Percentiles rank a stretch among this genome's conserved stretches.
Evolutionary conservation across 2,888 invertebrate species (phyloP).

Genomic region (Hypercompe scribonia): DNA sequence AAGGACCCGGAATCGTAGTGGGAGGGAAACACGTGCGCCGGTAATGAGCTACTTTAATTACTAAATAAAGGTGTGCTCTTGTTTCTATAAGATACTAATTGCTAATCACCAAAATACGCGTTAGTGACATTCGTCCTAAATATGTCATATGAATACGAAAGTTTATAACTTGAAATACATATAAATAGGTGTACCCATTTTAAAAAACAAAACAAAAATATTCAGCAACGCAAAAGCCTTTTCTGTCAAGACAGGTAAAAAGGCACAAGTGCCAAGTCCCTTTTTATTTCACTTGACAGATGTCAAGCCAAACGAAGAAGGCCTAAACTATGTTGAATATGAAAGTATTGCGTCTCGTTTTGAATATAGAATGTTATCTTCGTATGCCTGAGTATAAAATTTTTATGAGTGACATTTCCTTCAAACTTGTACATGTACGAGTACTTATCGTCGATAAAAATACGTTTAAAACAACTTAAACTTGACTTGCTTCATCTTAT

Average conservation of each 20-base stretch:
- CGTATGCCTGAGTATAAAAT: background rate
- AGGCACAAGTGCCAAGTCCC: background rate
- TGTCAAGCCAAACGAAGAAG: background rate
- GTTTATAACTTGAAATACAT: too few relatives aligned
- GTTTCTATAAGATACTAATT: too few relatives aligned
- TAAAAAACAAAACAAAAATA: background rate
- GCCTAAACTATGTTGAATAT: background rate
- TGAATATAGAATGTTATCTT: background rate
- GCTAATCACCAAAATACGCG: too few relatives aligned
- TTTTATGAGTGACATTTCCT: background rate
- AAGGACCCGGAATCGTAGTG: too few relatives aligned
- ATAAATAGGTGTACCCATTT: background rate
- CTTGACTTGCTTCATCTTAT: background rate
- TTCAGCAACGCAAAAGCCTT: background rate
- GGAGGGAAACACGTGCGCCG: too few relatives aligned
- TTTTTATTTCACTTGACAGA: background rate
- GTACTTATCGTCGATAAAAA: background rate
- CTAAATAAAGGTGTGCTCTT: too few relatives aligned
- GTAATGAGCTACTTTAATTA: too few relatives aligned
- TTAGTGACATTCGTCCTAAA: too few relatives aligned
- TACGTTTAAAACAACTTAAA: background rate
- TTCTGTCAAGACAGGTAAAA: background rate
- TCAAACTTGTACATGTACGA: background rate
- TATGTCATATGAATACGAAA: too few relatives aligned
- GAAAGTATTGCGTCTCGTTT: background rate